Conservation (phyloP, 2,797 vertebrate species). For the Myripristis murdjan region DNA sequence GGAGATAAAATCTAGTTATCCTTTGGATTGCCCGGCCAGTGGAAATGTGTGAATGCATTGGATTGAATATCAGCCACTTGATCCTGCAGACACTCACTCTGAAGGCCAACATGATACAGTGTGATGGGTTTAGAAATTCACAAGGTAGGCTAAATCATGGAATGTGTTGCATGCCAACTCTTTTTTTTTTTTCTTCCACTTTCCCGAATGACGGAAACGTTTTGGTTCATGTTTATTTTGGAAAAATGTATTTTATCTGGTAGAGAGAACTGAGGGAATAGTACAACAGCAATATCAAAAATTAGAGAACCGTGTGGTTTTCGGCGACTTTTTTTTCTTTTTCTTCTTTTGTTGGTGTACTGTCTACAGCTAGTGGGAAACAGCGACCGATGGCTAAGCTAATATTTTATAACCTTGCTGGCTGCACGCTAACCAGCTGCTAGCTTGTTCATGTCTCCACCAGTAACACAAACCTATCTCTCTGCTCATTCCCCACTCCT, state of each 20-base stretch:
- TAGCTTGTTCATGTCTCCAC: slow-evolving; percentile 68
- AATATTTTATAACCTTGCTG: slow-evolving; percentile 70
- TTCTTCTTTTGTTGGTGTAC: slow-evolving; percentile 23
- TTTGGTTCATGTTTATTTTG: slow-evolving; percentile 54
- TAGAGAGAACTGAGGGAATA: slow-evolving; percentile 58
- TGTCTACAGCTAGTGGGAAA: slow-evolving; percentile 55
- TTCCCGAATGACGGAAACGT: slow-evolving; percentile 67
- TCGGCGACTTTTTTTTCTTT: slow-evolving; percentile 38
- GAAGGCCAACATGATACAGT: slow-evolving; percentile 80
- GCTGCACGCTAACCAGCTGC: slow-evolving; percentile 40
- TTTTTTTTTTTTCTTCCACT: too few species aligned
- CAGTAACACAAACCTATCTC: slow-evolving; percentile 60
- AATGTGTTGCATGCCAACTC: slow-evolving; percentile 73
- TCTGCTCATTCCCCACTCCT: slow-evolving; percentile 63
- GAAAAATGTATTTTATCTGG: slow-evolving; percentile 58
- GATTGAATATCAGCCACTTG: slow-evolving; percentile 83
- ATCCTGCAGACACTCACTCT: slow-evolving; percentile 78
- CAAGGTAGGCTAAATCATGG: slow-evolving; percentile 72
- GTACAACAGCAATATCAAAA: slow-evolving; percentile 43
- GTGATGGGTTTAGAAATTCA: slow-evolving; percentile 72
- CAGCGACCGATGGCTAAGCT: slow-evolving; percentile 62
- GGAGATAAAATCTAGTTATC: slow-evolving; percentile 82
- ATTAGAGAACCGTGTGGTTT: slow-evolving; percentile 56
- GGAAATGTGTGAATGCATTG: slow-evolving; percentile 76
- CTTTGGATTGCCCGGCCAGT: slow-evolving; percentile 78